Percentiles rank a stretch among this genome's conserved stretches.
These are phyloP conservation scores for Dipus sagitta DNA, from an alignment of 2,797 vertebrate genomes.

Conservation along the genomic window DNA sequence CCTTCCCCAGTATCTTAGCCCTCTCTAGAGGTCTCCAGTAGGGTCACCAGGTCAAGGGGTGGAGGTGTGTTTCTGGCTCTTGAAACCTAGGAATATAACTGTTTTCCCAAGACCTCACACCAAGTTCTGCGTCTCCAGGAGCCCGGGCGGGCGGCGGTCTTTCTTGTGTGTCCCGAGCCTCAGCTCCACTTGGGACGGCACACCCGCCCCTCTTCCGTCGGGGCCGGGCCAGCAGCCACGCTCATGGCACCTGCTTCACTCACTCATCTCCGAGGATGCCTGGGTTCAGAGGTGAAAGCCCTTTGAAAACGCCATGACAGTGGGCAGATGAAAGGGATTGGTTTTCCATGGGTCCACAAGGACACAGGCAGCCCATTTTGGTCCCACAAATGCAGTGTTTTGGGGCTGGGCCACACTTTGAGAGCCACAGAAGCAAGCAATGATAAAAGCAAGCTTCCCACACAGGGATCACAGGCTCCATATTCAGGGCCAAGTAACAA, in stretches of 20 bases:
- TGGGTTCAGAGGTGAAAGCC: constrained; percentile 84
- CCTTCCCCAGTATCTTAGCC: constrained; percentile 48
- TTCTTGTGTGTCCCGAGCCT: constrained; percentile 80
- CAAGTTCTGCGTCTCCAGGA: constrained; percentile 82
- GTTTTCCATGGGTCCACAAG: constrained; percentile 55
- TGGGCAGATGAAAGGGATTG: constrained; percentile 55
- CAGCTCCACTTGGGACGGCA: constrained; percentile 78
- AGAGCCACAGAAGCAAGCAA: constrained; percentile 32
- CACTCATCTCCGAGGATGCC: constrained; percentile 83
- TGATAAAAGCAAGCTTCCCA: constrained; percentile 34
- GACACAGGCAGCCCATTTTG: constrained; percentile 35
- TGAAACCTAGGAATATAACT: constrained; percentile 75
- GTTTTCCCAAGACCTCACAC: constrained; percentile 82
- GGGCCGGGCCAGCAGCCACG: constrained; percentile 78
- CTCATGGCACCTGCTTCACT: constrained; percentile 81
- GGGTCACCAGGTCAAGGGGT: constrained; percentile 69
- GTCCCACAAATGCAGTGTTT: constrained; percentile 28
- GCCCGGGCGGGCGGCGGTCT: constrained; percentile 77
- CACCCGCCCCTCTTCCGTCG: constrained; percentile 78
- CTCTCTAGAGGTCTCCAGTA: constrained; percentile 56
- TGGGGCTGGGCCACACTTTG: not conserved
- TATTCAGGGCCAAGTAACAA: not conserved
- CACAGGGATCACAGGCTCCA: not conserved
- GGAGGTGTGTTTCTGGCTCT: constrained; percentile 76
- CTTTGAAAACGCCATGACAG: constrained; percentile 81